These are phyloP conservation scores for Sparus aurata DNA, from an alignment of 2,797 vertebrate genomes.

Conservation along the genomic window DNA sequence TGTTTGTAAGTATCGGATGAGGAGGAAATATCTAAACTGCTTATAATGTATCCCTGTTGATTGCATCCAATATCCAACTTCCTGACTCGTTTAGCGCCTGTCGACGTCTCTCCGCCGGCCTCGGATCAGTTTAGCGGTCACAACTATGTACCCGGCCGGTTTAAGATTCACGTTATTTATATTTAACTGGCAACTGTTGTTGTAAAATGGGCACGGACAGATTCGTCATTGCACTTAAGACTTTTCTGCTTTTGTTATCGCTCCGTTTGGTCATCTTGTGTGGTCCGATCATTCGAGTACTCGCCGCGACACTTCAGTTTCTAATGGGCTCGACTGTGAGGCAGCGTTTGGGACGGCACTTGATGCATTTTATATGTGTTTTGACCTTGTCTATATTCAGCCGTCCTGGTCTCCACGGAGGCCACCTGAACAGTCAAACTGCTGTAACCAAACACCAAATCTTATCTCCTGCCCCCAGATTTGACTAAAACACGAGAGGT, in stretches of 20 bases:
- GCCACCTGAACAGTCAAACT: conserved; percentile 29
- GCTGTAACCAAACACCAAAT: conserved; percentile 31
- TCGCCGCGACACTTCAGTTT: conserved; percentile 7
- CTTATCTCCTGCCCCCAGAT: conserved; percentile 47
- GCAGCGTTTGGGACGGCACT: conserved; percentile 29
- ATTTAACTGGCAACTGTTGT: conserved; percentile 20
- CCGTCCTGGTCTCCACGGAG: conserved; percentile 22
- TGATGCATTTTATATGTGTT: conserved; percentile 46
- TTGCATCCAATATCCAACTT: conserved; percentile 71
- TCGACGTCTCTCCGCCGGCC: conserved; percentile 50
- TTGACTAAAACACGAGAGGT: conserved; percentile 37
- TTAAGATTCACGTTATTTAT: conserved; percentile 28
- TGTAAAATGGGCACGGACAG: conserved; percentile 10
- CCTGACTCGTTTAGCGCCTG: conserved; percentile 66
- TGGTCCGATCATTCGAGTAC: conserved; percentile 40
- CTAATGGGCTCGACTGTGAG: conserved; percentile 25
- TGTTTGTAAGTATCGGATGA: conserved; percentile 83
- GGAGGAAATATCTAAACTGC: conserved; percentile 80
- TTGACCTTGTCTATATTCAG: conserved; percentile 51
- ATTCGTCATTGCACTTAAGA: conserved; percentile 35
- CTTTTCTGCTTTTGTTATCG: conserved; percentile 29
- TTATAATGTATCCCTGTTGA: conserved; percentile 82
- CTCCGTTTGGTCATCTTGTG: conserved; percentile 55
- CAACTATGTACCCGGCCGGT: conserved; percentile 2
- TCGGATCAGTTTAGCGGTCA: conserved; percentile 42